Conservation (phyloP, 2,113 vertebrate genomes). For the Corythaeola cristata region DNA sequence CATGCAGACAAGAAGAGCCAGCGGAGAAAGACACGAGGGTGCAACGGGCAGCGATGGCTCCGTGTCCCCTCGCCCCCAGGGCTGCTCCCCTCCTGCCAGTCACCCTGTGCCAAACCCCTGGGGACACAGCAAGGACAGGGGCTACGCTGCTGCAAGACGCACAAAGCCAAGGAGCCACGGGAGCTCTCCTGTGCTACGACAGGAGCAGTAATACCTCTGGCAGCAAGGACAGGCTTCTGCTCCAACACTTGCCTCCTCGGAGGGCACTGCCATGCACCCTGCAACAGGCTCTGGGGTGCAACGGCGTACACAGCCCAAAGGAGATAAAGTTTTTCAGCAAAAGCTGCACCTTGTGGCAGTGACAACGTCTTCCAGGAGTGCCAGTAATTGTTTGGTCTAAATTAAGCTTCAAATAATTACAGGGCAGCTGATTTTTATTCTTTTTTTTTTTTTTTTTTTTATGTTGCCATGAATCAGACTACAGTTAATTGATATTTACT, state of each 20-base stretch:
- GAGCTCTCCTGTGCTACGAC: not conserved
- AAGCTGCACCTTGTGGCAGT: not conserved
- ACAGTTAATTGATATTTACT: conserved; percentile 34
- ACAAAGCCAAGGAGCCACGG: not conserved
- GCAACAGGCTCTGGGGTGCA: not conserved
- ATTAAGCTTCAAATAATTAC: conserved; percentile 30
- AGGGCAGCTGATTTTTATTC: not conserved
- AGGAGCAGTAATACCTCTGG: not conserved
- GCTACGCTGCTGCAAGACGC: not conserved
- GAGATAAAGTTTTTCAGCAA: not conserved
- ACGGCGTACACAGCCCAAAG: not conserved
- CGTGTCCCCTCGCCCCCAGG: not conserved
- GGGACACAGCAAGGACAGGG: not conserved
- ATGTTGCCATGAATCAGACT: not conserved
- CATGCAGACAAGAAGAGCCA: not conserved
- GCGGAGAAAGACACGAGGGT: not conserved
- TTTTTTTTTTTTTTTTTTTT: not conserved
- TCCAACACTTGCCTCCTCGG: not conserved
- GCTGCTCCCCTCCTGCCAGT: not conserved
- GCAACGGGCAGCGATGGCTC: not conserved
- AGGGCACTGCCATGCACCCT: no score
- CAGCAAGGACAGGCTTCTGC: not conserved
- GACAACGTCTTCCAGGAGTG: not conserved
- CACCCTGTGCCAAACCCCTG: not conserved
- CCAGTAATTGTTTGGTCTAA: not conserved